A percentile compares a stretch with the other conserved stretches of the same genome.
Evolutionary conservation across 2,888 invertebrate species (phyloP).

Genomic region (Callimorpha dominula): DNA sequence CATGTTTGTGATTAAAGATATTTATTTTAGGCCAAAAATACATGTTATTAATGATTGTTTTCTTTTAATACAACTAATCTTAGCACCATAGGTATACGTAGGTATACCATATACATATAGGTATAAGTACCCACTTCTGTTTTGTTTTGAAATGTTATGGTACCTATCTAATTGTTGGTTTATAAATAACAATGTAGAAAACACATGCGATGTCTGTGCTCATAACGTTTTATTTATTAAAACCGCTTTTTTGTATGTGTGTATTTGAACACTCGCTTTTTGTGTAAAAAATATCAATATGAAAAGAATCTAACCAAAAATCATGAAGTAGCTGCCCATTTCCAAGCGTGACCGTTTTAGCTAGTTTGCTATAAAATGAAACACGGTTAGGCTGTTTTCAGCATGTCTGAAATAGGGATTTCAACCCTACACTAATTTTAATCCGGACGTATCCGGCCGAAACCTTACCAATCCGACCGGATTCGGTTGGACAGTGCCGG

Average conservation of each 20-base stretch:
- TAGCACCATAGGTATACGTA: background rate
- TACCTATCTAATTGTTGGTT: background rate
- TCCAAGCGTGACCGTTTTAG: no score
- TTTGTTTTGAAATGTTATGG: background rate
- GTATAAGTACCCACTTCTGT: background rate
- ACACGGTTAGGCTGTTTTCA: no score
- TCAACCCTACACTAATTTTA: no score
- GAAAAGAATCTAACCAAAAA: no score
- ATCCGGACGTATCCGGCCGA: no score
- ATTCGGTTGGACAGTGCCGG: no score
- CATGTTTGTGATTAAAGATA: slow-evolving; percentile 23
- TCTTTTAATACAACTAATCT: no score
- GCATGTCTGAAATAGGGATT: no score
- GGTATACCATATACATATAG: background rate
- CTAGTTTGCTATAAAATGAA: no score
- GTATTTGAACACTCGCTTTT: background rate
- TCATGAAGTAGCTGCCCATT: no score
- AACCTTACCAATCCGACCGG: no score
- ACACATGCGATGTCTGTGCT: background rate
- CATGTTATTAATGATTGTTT: background rate
- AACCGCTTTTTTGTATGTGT: background rate
- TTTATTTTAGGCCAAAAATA: background rate
- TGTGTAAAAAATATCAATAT: no score
- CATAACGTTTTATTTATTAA: background rate
- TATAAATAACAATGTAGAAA: background rate